Evolutionary conservation across 2,797 vertebrate species (phyloP), one percentile per base, ranked within the genome.

Genomic region (Aulostomus chinensis): DNA sequence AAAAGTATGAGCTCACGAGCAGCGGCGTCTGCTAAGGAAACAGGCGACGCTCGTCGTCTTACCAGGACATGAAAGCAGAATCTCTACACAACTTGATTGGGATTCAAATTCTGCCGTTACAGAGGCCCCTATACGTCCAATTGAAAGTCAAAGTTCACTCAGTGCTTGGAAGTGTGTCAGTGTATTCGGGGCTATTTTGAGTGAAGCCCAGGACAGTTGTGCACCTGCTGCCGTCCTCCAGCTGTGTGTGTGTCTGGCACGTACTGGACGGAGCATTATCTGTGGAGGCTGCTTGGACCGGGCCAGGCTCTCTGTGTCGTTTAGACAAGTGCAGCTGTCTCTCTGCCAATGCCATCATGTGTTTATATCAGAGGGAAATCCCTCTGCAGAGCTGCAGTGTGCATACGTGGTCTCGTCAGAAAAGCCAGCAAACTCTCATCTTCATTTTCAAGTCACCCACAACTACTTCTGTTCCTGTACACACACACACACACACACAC

Each of bases 291-390:
- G 52, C 67, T 73, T 58, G 55, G 59, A 70, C 59, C 16, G 4
- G 18, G 43, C 42, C 12, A 22, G 68, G 68, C 60, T 64, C 80
- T 83, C 73, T 8, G 34, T 54, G 69, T 72, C 61, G 42, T 88
- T 86, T 88, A 85, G 61, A 88, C 73, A 76, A 86, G 74, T 46
- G 51, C 79, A 72, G 83, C 80, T 46, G 84, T 80, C 79, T 69
- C 63, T 47, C 58, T 76, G 79, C 77, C 74, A 59, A 45, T 88
- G 80, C 82, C 79, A 80, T 74, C 58, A 39, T 66, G 72, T 87
- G 80, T 86, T 88, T 89, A 82, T 71, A 84, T 52, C 64, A 49
- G 72, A 86, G 84, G 86, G 86, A 83, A 86, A 84, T 73, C 81
- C 83, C 84, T 40, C 46, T 25, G 58, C 59, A 35, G 42, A 53